These are phyloP conservation scores for Cloeon dipterum DNA, from an alignment of 2,888 invertebrate genomes.

Conservation along the genomic window DNA sequence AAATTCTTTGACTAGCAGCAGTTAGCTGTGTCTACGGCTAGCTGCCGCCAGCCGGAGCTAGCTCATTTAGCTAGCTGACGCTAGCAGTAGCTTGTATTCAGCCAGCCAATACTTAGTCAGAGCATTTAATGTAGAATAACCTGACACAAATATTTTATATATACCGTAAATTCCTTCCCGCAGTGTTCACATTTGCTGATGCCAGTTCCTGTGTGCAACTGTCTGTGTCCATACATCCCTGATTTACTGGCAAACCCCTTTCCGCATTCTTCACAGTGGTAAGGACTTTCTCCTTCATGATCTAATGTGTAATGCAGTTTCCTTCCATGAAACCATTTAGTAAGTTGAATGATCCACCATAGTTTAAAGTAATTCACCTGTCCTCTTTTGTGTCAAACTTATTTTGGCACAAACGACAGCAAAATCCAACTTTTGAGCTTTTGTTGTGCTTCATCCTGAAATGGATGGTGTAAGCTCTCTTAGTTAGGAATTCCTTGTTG, in stretches of 20 bases:
- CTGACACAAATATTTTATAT: neutral
- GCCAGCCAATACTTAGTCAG: too few relatives aligned
- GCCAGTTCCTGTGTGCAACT: slow-evolving; percentile 8
- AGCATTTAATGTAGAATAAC: too few relatives aligned
- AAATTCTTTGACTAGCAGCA: too few relatives aligned
- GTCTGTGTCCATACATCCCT: slow-evolving; percentile 7
- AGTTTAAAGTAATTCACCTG: slow-evolving; percentile 15
- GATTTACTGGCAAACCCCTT: slow-evolving; percentile 8
- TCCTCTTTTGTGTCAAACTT: slow-evolving; percentile 24
- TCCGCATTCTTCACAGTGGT: slow-evolving; percentile 6
- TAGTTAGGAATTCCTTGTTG: slow-evolving; percentile 18
- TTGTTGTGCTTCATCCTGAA: slow-evolving; percentile 22
- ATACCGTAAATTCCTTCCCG: slow-evolving; percentile 7
- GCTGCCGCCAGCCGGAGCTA: too few relatives aligned
- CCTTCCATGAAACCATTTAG: slow-evolving; percentile 4
- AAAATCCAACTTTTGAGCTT: slow-evolving; percentile 12
- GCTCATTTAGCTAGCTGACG: too few relatives aligned
- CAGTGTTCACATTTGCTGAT: slow-evolving; percentile 7
- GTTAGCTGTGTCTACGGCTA: too few relatives aligned
- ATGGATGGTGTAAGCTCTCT: slow-evolving; percentile 21
- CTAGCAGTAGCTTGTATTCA: too few relatives aligned
- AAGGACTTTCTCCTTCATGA: slow-evolving; percentile 6
- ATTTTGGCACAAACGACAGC: slow-evolving; percentile 18
- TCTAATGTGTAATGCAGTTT: slow-evolving; percentile 26
- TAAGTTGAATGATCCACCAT: too few relatives aligned